Evolutionary conservation across 2,113 vertebrate species (phyloP), one percentile per base, ranked within the genome.

Genomic region (Limanda limanda): DNA sequence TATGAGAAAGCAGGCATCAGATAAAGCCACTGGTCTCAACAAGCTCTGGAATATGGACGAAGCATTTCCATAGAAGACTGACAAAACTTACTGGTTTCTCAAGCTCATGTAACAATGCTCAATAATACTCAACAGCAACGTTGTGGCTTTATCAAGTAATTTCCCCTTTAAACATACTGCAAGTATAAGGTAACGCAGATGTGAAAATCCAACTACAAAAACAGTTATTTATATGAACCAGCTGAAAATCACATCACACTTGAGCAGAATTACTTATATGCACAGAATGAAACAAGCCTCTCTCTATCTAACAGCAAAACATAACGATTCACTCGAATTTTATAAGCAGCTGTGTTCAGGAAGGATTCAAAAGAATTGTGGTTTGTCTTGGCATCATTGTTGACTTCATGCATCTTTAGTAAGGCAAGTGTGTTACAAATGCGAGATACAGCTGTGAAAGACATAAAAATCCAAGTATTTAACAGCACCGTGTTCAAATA

Each of bases 391-490:
- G 40, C 10, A 42, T 42, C 2, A 11, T 42, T 11, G 5, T 42
- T 12, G 10, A 42, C 10, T 11, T 42, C 40, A 42, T 42, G 40
- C 23, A 56, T 25, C 11, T 35, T 37, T 0, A 1, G 35, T 63
- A 1, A n/a, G 4, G 4, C 12, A 57, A 1, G 1, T 18, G n/a
- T 21, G 40, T 9, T 57, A 9, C n/a, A 15, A 40, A 62, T 57
- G 55, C 54, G 55, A 18, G 57, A 56, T 9, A 79, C 47, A 74
- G 21, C 5, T 9, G 37, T 79, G 31, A 42, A 58, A 54, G 48
- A 65, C 40, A 65, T 35, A 5, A 66, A 45, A 47, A 10, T 18
- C 25, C 1, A 1, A 51, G 2, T 47, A 58, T 58, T 31, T 25
- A 47, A 37, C 6, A 27, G 12, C 7, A 21, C 1, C 25, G 0